Evolutionary conservation across 2,888 invertebrate genomes (phyloP).

Genomic region (Pharmacophagus antenor): DNA sequence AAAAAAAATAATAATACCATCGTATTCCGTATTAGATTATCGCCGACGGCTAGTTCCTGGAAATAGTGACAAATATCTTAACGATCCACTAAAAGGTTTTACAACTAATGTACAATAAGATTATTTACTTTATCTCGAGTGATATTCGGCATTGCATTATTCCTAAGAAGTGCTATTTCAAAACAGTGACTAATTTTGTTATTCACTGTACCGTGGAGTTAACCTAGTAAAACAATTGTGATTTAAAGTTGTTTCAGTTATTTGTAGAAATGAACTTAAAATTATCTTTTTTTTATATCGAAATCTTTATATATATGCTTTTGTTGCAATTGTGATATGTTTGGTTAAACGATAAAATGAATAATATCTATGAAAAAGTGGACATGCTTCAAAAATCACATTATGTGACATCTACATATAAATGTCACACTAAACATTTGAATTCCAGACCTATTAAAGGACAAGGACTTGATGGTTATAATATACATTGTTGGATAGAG

Average conservation of each 20-base stretch:
- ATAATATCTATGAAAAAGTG: conserved; percentile 2
- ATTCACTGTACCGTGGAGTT: conserved; percentile 10
- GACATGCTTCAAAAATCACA: neutral
- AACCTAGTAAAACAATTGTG: neutral
- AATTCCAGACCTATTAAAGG: conserved; percentile 9
- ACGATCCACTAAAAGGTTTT: neutral
- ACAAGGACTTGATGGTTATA: neutral
- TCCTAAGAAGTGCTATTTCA: conserved; percentile 7
- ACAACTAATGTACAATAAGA: conserved; percentile 3
- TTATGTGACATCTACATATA: conserved; percentile 1
- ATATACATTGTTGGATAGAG: neutral
- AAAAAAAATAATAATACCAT: neutral
- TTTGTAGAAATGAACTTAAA: neutral
- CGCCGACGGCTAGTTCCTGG: neutral
- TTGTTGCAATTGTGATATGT: neutral
- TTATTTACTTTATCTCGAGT: conserved; percentile 17
- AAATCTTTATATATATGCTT: neutral
- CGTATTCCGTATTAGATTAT: neutral
- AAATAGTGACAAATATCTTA: conserved; percentile 11
- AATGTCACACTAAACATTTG: conserved; percentile 12
- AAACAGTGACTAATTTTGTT: conserved; percentile 16
- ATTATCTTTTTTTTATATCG: neutral
- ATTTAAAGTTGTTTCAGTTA: neutral
- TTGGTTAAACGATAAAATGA: neutral
- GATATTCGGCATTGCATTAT: conserved; percentile 9